These are phyloP conservation scores for Enteromius treurensis DNA, from an alignment of 2,797 vertebrate genomes.

Conservation along the genomic window DNA sequence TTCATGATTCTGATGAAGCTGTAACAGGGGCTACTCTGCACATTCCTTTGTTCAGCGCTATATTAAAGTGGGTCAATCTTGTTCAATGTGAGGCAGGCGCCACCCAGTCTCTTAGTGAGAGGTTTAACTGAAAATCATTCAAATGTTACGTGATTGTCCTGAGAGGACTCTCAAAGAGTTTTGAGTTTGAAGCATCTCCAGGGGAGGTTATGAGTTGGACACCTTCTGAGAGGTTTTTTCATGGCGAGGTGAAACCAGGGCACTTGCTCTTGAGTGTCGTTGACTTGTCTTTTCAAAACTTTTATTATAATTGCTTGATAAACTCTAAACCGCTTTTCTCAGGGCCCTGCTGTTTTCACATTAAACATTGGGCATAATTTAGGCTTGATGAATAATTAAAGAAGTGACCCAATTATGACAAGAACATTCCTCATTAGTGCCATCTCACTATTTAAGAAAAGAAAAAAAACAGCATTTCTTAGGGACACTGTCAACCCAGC, in stretches of 20 bases:
- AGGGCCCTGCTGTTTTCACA: slow-evolving; percentile 25
- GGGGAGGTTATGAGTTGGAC: not conserved
- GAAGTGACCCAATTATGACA: slow-evolving; percentile 63
- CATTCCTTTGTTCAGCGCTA: slow-evolving; percentile 16
- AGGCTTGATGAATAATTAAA: slow-evolving; percentile 64
- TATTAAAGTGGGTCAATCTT: slow-evolving; percentile 19
- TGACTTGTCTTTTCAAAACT: slow-evolving; percentile 13
- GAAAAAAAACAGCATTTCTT: slow-evolving; percentile 15
- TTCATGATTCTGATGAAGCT: slow-evolving; percentile 70
- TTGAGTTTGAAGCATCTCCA: not conserved
- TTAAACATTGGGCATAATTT: slow-evolving; percentile 35
- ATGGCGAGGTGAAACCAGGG: not conserved
- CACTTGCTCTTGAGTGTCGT: not conserved
- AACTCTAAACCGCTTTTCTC: not conserved
- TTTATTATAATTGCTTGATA: slow-evolving; percentile 23
- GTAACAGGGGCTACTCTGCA: slow-evolving; percentile 59
- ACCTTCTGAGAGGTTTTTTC: not conserved
- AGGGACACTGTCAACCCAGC: slow-evolving; percentile 35
- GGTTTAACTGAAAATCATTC: slow-evolving; percentile 29
- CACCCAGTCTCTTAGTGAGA: slow-evolving; percentile 8
- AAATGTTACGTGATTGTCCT: slow-evolving; percentile 1
- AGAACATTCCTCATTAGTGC: slow-evolving; percentile 56
- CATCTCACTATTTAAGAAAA: not conserved
- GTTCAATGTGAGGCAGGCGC: slow-evolving; percentile 25
- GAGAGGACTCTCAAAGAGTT: slow-evolving; percentile 19